Conservation (phyloP, 2,888 invertebrate species). For the Lordiphosa andalusiaca region DNA sequence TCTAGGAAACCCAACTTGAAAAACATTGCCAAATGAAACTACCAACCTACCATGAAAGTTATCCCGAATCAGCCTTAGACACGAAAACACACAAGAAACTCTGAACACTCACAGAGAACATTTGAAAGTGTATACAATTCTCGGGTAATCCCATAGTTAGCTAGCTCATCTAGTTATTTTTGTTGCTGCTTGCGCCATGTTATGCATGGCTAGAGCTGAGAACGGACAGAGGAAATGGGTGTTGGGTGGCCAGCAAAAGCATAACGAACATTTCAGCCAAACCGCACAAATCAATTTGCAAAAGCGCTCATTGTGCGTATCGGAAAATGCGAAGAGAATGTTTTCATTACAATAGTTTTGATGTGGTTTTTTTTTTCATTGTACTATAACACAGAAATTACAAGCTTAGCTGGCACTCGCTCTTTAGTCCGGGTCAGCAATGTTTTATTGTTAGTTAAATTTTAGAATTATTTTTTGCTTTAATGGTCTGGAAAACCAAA, state of each 20-base stretch:
- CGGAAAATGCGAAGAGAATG: slow-evolving; percentile 43
- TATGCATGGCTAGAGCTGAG: slow-evolving; percentile 17
- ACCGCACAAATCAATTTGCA: slow-evolving; percentile 72
- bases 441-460: slow-evolving; percentile 32
- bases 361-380: slow-evolving; percentile 57
- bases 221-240: background rate
- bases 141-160: slow-evolving; percentile 8
- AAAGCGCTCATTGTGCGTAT: slow-evolving; percentile 48
- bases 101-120: too few species aligned
- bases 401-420: slow-evolving; percentile 18
- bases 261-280: slow-evolving; percentile 20
- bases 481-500: too few species aligned
- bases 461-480: too few species aligned
- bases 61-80: too few species aligned
- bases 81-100: too few species aligned
- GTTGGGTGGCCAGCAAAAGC: background rate
- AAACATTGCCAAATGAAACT: too few species aligned
- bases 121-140: too few species aligned
- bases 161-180: slow-evolving; percentile 25
- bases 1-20: too few species aligned
- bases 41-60: too few species aligned
- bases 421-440: slow-evolving; percentile 9
- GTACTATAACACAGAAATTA: slow-evolving; percentile 10
- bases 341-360: slow-evolving; percentile 61
- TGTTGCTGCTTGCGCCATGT: slow-evolving; percentile 12